Evolutionary conservation across 2,113 vertebrate genomes (phyloP).

Genomic region (Climacteris rufus): DNA sequence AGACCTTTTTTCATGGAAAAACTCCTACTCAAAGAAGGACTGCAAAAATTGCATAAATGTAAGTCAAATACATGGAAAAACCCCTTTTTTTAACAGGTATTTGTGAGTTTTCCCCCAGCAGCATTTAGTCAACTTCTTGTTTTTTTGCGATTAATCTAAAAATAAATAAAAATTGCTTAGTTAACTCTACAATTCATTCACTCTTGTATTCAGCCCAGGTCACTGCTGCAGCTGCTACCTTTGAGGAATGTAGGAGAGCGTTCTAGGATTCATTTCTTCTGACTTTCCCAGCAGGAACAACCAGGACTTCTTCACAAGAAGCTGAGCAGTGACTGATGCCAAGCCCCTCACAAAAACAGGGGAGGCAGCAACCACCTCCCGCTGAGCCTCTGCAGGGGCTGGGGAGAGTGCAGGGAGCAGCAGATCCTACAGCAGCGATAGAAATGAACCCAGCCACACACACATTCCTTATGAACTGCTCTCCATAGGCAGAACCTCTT

Average conservation of each 20-base stretch:
- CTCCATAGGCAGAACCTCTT: background rate
- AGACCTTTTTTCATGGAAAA: background rate
- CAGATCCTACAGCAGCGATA: background rate
- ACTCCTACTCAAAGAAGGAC: background rate
- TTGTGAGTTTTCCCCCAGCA: background rate
- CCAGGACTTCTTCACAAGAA: background rate
- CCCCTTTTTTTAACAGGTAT: rapidly evolving
- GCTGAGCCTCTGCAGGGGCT: background rate
- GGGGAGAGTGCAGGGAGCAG: background rate
- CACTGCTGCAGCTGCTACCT: background rate
- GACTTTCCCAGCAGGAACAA: background rate
- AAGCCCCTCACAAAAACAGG: rapidly evolving
- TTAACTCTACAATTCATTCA: background rate
- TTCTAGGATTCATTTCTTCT: background rate
- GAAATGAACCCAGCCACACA: background rate
- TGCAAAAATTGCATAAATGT: background rate
- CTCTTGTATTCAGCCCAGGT: background rate
- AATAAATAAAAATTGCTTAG: background rate
- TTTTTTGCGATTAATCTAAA: background rate
- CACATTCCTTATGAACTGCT: background rate
- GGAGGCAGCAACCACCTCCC: background rate
- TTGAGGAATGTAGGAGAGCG: rapidly evolving
- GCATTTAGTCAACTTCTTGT: background rate
- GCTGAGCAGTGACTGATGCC: background rate
- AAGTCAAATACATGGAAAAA: background rate